Base-by-base conservation (phyloP, 2,888 invertebrate genomes). In the Sesamia inferens region DNA sequence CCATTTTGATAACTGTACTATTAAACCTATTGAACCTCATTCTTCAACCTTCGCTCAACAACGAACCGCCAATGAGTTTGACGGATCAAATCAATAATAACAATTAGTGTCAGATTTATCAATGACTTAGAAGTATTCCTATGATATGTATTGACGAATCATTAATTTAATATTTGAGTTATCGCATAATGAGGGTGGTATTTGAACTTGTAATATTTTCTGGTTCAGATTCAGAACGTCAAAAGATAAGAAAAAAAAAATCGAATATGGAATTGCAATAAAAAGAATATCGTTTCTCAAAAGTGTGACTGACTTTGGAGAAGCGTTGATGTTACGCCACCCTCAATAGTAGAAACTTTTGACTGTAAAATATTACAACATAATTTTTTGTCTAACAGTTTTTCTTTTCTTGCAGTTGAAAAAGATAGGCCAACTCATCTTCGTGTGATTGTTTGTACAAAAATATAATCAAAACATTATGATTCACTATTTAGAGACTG, bases 81-180 rank as follows among this genome's bases (percentile, higher is more conserved):
- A 83, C 44, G 31, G 10, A 24, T 63, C 61, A 44, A 63, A 76
- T 84, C 74, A 76, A 75, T 75, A 82, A 70, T 70, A 70, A 39
- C 61, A 76, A 81, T 81, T 64, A 65, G 19, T 71, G 69, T 83
- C 66, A 78, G 66, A 54, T 7, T 7, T 54, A 71, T 71, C 65
- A 80, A 63, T 76, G 55, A 64, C 13, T 55, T 67, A 31, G 42
- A 57, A 72, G 48, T 68, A 68, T 59, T 64, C 11, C 47, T 59
- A 58, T 70, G 48, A 71, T 76, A 65, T n/a, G 44, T 44, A 67
- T 64, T 68, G 83, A 67, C 47, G 31, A 68, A 55, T 68, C 31
- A 62, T 76, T 71, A 73, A 24, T 72, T 70, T 57, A 31, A 31
- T 48, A 71, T 64, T 54, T 31, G 31, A 51, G 57, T 22, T n/a